Conservation (phyloP, 2,113 vertebrate species). For the Apistogramma diplotaenia region DNA sequence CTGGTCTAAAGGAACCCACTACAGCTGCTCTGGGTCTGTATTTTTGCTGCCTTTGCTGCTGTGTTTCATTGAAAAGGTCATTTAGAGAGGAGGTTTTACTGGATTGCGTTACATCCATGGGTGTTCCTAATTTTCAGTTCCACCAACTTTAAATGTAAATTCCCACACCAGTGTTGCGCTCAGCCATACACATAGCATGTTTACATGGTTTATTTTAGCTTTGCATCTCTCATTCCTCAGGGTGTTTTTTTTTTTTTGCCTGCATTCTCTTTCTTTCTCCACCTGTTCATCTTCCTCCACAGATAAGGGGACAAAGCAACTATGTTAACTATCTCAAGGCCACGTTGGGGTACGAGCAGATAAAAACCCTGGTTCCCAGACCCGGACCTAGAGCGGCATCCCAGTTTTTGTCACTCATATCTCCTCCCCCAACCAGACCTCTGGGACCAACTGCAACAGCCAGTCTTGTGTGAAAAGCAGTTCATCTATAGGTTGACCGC, state of each 20-base stretch:
- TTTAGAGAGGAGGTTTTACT: not conserved
- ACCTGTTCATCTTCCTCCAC: slow-evolving; percentile 41
- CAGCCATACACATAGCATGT: not conserved
- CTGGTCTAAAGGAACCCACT: not conserved
- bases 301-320: slow-evolving; percentile 67
- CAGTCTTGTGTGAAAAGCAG: not conserved
- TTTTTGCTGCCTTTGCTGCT: not conserved
- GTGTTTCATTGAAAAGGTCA: not conserved
- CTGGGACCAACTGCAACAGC: not conserved
- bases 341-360: slow-evolving; percentile 62
- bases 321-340: slow-evolving; percentile 80
- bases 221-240: not conserved
- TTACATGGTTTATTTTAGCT: not conserved
- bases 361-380: slow-evolving; percentile 68
- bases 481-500: not conserved
- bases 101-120: not conserved
- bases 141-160: not conserved
- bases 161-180: not conserved
- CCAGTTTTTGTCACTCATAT: slow-evolving; percentile 16
- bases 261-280: slow-evolving; percentile 1
- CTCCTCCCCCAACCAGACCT: slow-evolving; percentile 17
- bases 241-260: not conserved
- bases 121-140: not conserved
- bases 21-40: not conserved
- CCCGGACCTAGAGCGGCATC: too few relatives aligned